Conservation (phyloP, 2,888 invertebrate genomes). For the Alsophila aescularia region DNA sequence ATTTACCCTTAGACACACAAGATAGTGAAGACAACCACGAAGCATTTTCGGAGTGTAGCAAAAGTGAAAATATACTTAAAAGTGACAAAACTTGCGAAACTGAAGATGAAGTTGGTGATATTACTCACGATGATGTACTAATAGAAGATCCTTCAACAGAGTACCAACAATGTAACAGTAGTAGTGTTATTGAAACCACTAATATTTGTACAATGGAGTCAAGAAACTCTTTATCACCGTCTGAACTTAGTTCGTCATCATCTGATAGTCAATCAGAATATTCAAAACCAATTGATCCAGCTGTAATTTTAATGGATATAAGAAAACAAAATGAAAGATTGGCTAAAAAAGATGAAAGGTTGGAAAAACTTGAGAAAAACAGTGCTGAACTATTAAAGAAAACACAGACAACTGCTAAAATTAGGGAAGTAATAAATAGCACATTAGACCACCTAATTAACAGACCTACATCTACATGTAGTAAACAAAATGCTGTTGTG, state of each 20-base stretch:
- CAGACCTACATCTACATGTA: conserved; percentile 9
- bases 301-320: conserved; percentile 55
- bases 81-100: conserved; percentile 63
- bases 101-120: conserved; percentile 71
- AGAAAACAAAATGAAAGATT: conserved; percentile 50
- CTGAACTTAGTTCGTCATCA: conserved; percentile 26
- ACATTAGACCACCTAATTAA: conserved; percentile 49
- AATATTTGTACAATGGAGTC: conserved; percentile 8
- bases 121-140: conserved; percentile 58
- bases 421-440: conserved; percentile 46
- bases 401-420: conserved; percentile 43
- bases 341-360: conserved; percentile 52
- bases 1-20: conserved; percentile 74
- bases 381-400: conserved; percentile 51
- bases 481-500: conserved; percentile 7
- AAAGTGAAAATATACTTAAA: conserved; percentile 56
- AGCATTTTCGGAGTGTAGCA: conserved; percentile 55
- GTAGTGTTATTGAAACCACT: not conserved
- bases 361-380: conserved; percentile 51
- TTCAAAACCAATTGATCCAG: conserved; percentile 42
- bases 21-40: conserved; percentile 59
- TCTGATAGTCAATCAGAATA: conserved; percentile 13
- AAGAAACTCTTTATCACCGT: conserved; percentile 16
- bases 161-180: conserved; percentile 12
- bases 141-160: conserved; percentile 47